Evolutionary conservation across 1,140 invertebrate genomes (phyloP), one percentile per base, ranked within the genome.

Genomic region (Microplitis mediator): DNA sequence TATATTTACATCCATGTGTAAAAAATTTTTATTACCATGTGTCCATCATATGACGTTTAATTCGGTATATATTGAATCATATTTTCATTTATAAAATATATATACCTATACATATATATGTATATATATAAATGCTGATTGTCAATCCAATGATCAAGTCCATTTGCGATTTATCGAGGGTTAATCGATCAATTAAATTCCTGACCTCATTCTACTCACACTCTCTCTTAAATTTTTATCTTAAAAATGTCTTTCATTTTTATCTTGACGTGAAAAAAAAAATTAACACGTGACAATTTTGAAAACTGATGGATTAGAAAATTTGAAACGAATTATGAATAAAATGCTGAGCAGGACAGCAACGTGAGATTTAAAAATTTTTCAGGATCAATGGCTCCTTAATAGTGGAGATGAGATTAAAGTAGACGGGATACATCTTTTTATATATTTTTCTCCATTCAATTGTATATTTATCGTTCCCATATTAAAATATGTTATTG

Each of bases 341-440:
- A 64, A 35, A 50, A 67, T 31, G 11, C 1, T 13, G 52, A 14
- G 4, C 4, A 67, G 45, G 23, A 50, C 51, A 5, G 4, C 6
- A 54, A 45, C 71, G 64, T 72, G 64, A 67, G 64, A 52, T 35
- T 50, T 39, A 45, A 51, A 34, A 56, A 34, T 23, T 69, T 69
- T 35, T 60, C 36, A 11, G 35, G 67, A 69, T 69, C n/a, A 60
- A 58, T 16, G 39, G 6, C 11, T 45, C 8, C 39, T 6, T 45
- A 45, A 45, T 45, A 45, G 39, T 2, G 5, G 11, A 45, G 39
- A 45, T 45, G 39, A 45, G 1, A 45, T 45, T 45, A 39, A 8
- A 39, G 11, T 45, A 45, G 39, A 5, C 39, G 39, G 8, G 39
- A 45, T 45, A 45, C 4, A 45, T 45, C 4, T 45, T 45, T 45